Percentiles rank a stretch among this genome's conserved stretches.
These are phyloP conservation scores for Sus scrofa DNA, from an alignment of 2,113 vertebrate species.

Conservation along the genomic window T2T-Sscrofa CM000826.6:41259501-41260000, in stretches of 20 bases:
- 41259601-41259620: conserved; percentile 48
- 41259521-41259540: background rate
- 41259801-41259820: background rate
- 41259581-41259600: background rate
- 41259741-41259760: background rate
- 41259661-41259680: background rate
- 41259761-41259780: background rate
- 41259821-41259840: too few species aligned
- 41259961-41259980: too few species aligned
- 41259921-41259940: too few species aligned
- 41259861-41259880: too few species aligned
- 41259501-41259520: background rate
- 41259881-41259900: too few species aligned
- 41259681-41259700: background rate
- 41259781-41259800: conserved; percentile 34
- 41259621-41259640: background rate
- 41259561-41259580: conserved; percentile 14
- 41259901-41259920: too few species aligned
- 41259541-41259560: background rate
- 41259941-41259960: too few species aligned
- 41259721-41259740: conserved; percentile 5
- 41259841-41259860: too few species aligned
- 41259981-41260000: too few species aligned
- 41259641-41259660: background rate
- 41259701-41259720: background rate